phyloP scores from a whole-genome alignment of 2,113 vertebrate genomes.

The Poecile atricapillus region DNA sequence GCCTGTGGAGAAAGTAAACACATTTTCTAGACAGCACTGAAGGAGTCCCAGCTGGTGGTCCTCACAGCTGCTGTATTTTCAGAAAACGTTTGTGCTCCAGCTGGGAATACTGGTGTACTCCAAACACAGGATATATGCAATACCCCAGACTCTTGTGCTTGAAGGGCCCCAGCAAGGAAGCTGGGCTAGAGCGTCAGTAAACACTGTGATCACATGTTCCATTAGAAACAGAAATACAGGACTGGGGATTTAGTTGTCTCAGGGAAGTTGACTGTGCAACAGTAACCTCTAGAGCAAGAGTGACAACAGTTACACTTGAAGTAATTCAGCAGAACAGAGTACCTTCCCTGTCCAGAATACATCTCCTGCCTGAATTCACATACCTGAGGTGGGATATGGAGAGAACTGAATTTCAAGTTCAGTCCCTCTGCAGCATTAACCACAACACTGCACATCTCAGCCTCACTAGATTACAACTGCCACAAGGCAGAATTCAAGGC shows the following conservation, averaged over 20 bases:
- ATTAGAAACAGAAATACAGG: not conserved
- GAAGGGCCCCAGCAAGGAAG: not conserved
- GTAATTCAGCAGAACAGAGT: not conserved
- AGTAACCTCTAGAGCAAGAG: not conserved
- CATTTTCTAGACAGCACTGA: not conserved
- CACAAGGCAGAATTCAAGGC: not conserved
- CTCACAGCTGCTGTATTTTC: not conserved
- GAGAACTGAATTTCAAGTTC: not conserved
- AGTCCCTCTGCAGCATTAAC: not conserved
- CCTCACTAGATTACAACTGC: not conserved
- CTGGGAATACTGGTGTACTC: not conserved
- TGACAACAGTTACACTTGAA: not conserved
- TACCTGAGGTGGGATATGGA: not conserved
- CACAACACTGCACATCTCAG: no score
- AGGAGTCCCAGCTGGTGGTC: rapidly evolving
- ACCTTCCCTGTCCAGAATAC: not conserved
- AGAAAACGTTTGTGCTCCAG: not conserved
- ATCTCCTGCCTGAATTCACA: not conserved
- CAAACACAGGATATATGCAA: not conserved
- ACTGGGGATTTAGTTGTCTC: not conserved
- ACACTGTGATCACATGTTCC: not conserved
- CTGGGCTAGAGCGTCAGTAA: not conserved
- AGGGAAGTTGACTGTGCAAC: not conserved
- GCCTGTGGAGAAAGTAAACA: not conserved
- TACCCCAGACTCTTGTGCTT: not conserved